Percentiles rank a stretch among this genome's conserved stretches.
Conservation (phyloP, 1,140 invertebrate genomes). For the Chlorops oryzae region DNA sequence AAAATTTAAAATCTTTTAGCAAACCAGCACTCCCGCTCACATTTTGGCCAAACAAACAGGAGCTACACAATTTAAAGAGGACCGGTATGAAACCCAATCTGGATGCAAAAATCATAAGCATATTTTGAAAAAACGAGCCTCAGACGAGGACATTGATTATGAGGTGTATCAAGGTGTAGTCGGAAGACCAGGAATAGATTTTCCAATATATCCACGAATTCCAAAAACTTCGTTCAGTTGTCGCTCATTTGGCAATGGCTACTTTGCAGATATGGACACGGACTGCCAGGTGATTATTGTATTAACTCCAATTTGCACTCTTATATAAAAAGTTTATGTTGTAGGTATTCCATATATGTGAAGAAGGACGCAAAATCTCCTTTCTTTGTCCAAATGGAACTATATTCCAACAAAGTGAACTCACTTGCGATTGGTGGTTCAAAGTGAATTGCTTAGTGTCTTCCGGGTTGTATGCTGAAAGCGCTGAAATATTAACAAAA, state of each 20-base stretch:
- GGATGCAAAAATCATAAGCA: slow-evolving; percentile 43
- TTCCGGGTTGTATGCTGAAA: slow-evolving; percentile 71
- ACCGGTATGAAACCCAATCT: slow-evolving; percentile 36
- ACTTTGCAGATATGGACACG: slow-evolving; percentile 78
- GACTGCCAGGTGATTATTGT: slow-evolving; percentile 74
- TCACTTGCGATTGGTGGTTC: slow-evolving; percentile 92
- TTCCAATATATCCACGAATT: slow-evolving; percentile 69
- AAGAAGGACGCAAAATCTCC: slow-evolving; percentile 82
- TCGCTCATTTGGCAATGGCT: slow-evolving; percentile 68
- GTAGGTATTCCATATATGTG: slow-evolving; percentile 85
- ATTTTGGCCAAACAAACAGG: slow-evolving; percentile 45
- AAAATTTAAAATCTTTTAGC: no score
- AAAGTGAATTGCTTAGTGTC: slow-evolving; percentile 80
- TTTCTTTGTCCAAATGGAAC: slow-evolving; percentile 90
- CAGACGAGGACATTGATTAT: slow-evolving; percentile 46
- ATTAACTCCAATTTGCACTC: no score
- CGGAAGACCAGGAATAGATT: slow-evolving; percentile 71
- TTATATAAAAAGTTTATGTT: no score
- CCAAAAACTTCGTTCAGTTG: slow-evolving; percentile 72
- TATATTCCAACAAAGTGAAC: slow-evolving; percentile 82
- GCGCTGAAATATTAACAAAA: slow-evolving; percentile 61
- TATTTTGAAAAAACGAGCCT: slow-evolving; percentile 40
- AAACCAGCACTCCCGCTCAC: slow-evolving; percentile 39
- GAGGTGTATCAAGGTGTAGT: slow-evolving; percentile 59
- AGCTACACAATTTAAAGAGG: slow-evolving; percentile 45